phyloP scores from a whole-genome alignment of 2,888 invertebrate genomes.

The Heliconius charithonia region DNA sequence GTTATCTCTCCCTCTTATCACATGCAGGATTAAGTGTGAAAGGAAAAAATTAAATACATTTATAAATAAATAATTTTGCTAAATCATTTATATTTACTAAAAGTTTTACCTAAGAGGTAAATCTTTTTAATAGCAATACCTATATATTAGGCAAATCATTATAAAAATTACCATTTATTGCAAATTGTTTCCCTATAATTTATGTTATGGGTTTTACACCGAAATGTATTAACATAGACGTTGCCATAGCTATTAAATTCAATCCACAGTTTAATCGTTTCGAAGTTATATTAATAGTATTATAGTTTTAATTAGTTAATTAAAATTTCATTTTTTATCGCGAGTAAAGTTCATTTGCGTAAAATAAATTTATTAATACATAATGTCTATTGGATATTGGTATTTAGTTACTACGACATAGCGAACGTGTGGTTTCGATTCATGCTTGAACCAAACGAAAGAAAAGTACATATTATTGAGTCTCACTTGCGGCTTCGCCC shows the following conservation, averaged over 20 bases:
- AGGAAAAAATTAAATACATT: neutral
- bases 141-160: constrained; percentile 7
- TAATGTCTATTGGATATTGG: neutral
- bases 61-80: neutral
- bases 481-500: no score
- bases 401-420: neutral
- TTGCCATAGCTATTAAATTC: neutral
- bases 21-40: no score
- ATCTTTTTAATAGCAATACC: neutral
- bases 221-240: constrained; percentile 13
- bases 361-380: neutral
- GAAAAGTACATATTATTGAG: neutral
- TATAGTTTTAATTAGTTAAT: constrained; percentile 18
- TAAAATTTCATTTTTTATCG: constrained; percentile 4
- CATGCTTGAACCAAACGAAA: neutral
- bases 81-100: neutral
- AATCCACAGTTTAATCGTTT: constrained; percentile 5
- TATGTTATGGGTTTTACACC: constrained; percentile 19
- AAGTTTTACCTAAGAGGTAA: neutral
- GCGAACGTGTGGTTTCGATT: neutral
- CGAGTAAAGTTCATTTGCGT: neutral
- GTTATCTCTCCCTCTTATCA: no score
- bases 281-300: neutral
- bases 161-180: constrained; percentile 1
- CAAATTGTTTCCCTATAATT: constrained; percentile 16